Base-by-base conservation (phyloP, 1,140 invertebrate genomes). In the Hesperophylax magnus region DNA sequence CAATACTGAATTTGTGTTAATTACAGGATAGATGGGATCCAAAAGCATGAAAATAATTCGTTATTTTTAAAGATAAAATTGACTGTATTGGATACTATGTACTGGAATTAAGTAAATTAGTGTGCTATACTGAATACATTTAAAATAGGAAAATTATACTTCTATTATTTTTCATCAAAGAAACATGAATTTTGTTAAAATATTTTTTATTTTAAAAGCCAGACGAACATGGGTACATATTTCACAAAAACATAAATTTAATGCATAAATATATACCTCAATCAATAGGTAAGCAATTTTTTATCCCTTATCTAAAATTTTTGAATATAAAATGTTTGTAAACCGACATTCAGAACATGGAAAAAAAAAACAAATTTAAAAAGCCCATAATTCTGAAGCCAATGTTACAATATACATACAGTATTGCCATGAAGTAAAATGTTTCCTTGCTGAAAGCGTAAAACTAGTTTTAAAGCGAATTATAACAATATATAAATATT, bases 401-500 rank as follows among this genome's bases (percentile, higher is more conserved):
- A 56, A 56, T 56, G 17, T 56, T 60, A 9, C 56, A 22, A 60
- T n/a, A 11, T 60, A 60, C 54, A 56, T 56, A 56, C 56, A 60
- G 18, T 60, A 60, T 20, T 60, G 22, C 18, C 18, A 60, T 60
- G n/a, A 18, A 20, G 56, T 20, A n/a, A 60, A 56, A 56, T 60
- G 56, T 60, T 60, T 60, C 56, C 56, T 60, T 60, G 56, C 56
- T 60, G 56, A 60, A 60, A 60, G 56, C 56, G 22, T 60, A 60
- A 60, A 56, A 39, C 34, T 39, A 39, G 34, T 39, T 39, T 6
- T 39, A 6, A 39, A 39, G 34, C 34, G 34, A 39, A 39, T 39
- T 39, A 39, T 39, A 39, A 39, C 7, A 9, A 39, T 39, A 60
- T 58, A 58, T 58, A 58, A 6, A 60, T 60, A 39, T 39, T 27